These are phyloP conservation scores for Eolophus roseicapilla DNA, from an alignment of 2,113 vertebrate genomes.

Conservation along the genomic window DNA sequence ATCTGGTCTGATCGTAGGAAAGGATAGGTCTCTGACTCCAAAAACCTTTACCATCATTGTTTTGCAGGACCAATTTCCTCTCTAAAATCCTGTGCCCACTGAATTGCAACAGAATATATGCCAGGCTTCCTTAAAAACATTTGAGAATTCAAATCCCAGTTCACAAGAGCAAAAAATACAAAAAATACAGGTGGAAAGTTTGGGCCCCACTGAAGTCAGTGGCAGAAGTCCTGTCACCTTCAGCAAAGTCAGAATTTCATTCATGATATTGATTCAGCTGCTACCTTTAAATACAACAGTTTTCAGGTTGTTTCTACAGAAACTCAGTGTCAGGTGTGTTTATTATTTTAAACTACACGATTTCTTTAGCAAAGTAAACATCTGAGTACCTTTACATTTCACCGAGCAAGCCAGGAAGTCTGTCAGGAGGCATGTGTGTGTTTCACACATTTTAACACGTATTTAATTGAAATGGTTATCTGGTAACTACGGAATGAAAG, in stretches of 20 bases:
- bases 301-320: conserved; percentile 13
- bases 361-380: conserved; percentile 23
- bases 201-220: not conserved
- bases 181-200: not conserved
- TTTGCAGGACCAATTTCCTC: not conserved
- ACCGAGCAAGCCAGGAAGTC: not conserved
- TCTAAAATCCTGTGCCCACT: not conserved
- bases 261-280: conserved; percentile 44
- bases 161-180: not conserved
- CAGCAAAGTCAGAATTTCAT: not conserved
- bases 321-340: conserved; percentile 13
- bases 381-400: not conserved
- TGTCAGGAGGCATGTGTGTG: not conserved
- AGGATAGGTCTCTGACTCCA: not conserved
- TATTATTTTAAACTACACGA: conserved; percentile 19
- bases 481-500: not conserved
- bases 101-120: not conserved
- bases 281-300: not conserved
- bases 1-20: not conserved
- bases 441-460: not conserved
- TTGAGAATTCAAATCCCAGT: not conserved
- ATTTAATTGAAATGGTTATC: not conserved
- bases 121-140: not conserved
- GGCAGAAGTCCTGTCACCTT: not conserved
- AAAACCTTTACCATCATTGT: not conserved